Conservation (phyloP, 2,888 invertebrate species). For the Scrobipalpa atriplicella region DNA sequence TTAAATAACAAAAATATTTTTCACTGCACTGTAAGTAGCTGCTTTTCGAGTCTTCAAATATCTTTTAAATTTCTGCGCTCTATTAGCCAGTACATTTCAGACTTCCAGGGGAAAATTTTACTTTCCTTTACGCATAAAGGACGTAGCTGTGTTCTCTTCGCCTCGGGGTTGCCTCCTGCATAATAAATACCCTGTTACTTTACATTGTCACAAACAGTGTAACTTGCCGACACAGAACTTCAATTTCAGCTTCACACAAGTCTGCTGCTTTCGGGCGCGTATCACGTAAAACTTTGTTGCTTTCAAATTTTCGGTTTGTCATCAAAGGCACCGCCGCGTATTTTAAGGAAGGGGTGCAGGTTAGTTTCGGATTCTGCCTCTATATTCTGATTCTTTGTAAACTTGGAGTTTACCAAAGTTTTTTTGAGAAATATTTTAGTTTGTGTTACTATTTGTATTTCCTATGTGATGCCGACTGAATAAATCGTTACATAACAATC, state of each 20-base stretch:
- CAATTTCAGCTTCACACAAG: slow-evolving; percentile 15
- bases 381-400: not conserved
- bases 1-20: too few species aligned
- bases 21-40: too few species aligned
- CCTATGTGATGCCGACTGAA: too few species aligned
- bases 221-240: slow-evolving; percentile 22
- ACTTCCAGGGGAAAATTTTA: not conserved
- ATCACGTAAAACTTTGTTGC: slow-evolving; percentile 21
- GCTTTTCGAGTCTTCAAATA: too few species aligned
- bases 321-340: not conserved
- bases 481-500: too few species aligned
- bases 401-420: not conserved
- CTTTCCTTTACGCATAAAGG: slow-evolving; percentile 6
- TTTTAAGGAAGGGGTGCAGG: not conserved
- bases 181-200: slow-evolving; percentile 23
- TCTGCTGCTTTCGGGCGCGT: not conserved
- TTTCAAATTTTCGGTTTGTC: slow-evolving; percentile 3
- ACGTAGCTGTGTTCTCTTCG: not conserved
- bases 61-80: not conserved
- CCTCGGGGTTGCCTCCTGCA: slow-evolving; percentile 13
- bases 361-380: not conserved
- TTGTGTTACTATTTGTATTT: too few species aligned
- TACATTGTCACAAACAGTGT: slow-evolving; percentile 24
- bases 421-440: not conserved
- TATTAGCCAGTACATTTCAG: not conserved